Conservation (phyloP, 2,113 vertebrate species). For the Anolis carolinensis region DNA sequence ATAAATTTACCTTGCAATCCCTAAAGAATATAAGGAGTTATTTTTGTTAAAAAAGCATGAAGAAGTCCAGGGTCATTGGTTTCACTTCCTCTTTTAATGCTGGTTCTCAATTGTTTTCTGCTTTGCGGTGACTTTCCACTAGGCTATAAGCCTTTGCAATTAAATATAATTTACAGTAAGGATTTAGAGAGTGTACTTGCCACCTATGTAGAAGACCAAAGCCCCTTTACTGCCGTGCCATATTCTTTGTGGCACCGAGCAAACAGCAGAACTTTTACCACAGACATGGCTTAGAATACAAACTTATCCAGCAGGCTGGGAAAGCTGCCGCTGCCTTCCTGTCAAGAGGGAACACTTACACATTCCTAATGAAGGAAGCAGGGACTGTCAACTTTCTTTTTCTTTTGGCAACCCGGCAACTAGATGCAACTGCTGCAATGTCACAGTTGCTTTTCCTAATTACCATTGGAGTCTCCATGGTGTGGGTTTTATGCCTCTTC, state of each 20-base stretch:
- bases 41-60: constrained; percentile 23
- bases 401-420: constrained; percentile 68
- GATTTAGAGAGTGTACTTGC: constrained; percentile 33
- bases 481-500: constrained; percentile 69
- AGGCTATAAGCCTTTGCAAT: constrained; percentile 20
- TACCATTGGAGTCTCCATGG: constrained; percentile 60
- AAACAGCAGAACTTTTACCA: constrained; percentile 52
- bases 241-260: constrained; percentile 43
- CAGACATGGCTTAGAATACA: constrained; percentile 63
- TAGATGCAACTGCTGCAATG: constrained; percentile 62
- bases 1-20: neutral
- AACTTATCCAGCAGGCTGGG: constrained; percentile 65
- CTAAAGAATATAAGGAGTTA: neutral
- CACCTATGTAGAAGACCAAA: constrained; percentile 32
- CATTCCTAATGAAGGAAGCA: constrained; percentile 61
- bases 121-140: constrained; percentile 23
- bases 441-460: constrained; percentile 71
- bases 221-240: constrained; percentile 32
- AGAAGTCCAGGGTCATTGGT: neutral
- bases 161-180: constrained; percentile 16
- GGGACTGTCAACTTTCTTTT: constrained; percentile 60
- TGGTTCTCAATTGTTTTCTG: neutral
- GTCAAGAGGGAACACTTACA: constrained; percentile 57
- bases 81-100: accelerated
- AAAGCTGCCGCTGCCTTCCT: constrained; percentile 45